These are phyloP conservation scores for Heterochromis multidens DNA, from an alignment of 2,113 vertebrate species.

Conservation along the genomic window DNA sequence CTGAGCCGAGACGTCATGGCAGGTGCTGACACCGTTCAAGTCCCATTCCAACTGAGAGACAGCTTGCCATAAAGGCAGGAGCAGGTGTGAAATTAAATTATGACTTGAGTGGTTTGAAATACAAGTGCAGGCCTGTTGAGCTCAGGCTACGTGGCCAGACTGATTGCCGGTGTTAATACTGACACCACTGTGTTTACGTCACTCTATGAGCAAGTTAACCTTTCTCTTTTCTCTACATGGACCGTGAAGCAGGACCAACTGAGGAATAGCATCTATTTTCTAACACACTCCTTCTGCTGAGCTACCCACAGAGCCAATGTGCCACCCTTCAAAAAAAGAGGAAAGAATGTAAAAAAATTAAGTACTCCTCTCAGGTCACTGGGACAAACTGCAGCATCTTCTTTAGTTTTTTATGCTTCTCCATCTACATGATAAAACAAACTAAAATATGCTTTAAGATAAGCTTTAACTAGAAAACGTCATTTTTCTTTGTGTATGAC, in stretches of 20 bases:
- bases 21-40: background rate
- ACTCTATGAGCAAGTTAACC: background rate
- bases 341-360: too few species aligned
- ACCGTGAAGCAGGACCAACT: background rate
- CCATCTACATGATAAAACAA: too few species aligned
- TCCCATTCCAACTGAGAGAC: constrained; percentile 15
- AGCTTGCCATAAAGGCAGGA: constrained; percentile 11
- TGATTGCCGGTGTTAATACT: background rate
- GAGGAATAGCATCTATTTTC: background rate
- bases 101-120: constrained; percentile 9
- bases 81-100: constrained; percentile 52
- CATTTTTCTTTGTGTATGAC: too few species aligned
- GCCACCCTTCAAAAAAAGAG: background rate
- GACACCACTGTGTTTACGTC: background rate
- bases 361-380: too few species aligned
- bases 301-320: background rate
- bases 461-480: too few species aligned
- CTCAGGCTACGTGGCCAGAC: background rate
- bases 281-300: background rate
- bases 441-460: too few species aligned
- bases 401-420: rapidly evolving
- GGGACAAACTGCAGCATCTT: too few species aligned
- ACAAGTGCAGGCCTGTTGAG: constrained; percentile 10
- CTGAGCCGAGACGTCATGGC: background rate
- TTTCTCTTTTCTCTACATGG: background rate